Base-by-base conservation (phyloP, 2,113 vertebrate species). In the Ceyx cyanopectus region DNA sequence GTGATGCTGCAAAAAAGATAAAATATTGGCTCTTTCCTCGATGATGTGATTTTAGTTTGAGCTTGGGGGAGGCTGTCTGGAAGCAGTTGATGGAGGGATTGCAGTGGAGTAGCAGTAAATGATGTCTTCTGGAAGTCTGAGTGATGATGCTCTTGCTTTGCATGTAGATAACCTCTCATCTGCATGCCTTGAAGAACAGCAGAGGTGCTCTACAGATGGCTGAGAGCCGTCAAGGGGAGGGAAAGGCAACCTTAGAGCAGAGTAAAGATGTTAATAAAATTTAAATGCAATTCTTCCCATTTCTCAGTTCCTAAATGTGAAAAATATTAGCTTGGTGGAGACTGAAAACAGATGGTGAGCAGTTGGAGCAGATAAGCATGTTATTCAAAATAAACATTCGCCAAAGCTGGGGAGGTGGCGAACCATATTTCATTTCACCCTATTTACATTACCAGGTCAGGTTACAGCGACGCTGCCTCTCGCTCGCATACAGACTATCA, bases 361-460 rank as follows among this genome's bases (percentile, higher is more conserved):
- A 97, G 70, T 97, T 98, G 96, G 95, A 97, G 84, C 95, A 97
- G 95, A 95, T 96, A 97, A 97, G 96, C 96, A 32, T 96, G 95
- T 97, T 97, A 96, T 97, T 97, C 92, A 96, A 97, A 97, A 97
- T 98, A 97, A 98, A 98, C 97, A 97, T 97, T 98, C 96, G 81
- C 96, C 95, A 72, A 94, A 97, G 94, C 96, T 97, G 95, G 97
- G 96, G 95, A 96, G 96, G 92, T 96, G 97, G 92, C 75, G 76
- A 97, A 95, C 95, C 97, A 91, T 97, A 96, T 96, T 97, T 97
- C 93, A 95, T 87, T 96, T 97, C 96, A 94, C 91, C 94, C 85
- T 98, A 94, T 97, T 97, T 98, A 97, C 95, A 94, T 94, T 94
- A 94, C 94, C 95, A 93, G 96, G 94, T 97, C 97, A 96, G 96